A percentile compares a stretch with the other conserved stretches of the same genome.
phyloP scores from a whole-genome alignment of 2,888 invertebrate species.

The Hirtodrosophila trivittata region DNA sequence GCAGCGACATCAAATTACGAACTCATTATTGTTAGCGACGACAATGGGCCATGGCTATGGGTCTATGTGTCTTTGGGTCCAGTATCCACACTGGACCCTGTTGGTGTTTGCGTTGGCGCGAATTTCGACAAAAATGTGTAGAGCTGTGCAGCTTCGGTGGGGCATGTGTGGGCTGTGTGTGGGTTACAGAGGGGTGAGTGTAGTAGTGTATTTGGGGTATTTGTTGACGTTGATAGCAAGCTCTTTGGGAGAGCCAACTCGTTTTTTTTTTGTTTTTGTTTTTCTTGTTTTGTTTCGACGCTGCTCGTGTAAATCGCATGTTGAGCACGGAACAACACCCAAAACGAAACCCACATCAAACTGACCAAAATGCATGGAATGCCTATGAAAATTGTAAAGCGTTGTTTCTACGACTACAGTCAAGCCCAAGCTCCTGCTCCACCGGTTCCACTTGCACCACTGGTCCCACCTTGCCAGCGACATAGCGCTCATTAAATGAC shows the following conservation, averaged over 20 bases:
- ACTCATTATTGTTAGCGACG: constrained; percentile 81
- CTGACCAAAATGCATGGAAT: constrained; percentile 78
- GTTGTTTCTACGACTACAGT: constrained; percentile 42
- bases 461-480: constrained; percentile 8
- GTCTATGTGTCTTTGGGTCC: neutral
- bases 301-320: constrained; percentile 51
- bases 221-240: constrained; percentile 64
- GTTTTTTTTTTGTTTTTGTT: constrained; percentile 9
- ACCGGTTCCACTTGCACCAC: neutral
- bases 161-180: neutral
- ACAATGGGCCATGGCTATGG: constrained; percentile 45
- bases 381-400: constrained; percentile 73
- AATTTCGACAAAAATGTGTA: constrained; percentile 58
- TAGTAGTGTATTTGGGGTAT: constrained; percentile 34
- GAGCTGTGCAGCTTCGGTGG: constrained; percentile 1
- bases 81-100: constrained; percentile 1
- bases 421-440: neutral
- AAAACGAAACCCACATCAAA: constrained; percentile 75
- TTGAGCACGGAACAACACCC: constrained; percentile 42
- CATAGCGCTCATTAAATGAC: constrained; percentile 79
- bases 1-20: constrained; percentile 80
- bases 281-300: constrained; percentile 35
- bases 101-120: constrained; percentile 59
- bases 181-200: constrained; percentile 1
- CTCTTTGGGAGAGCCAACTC: constrained; percentile 20